Evolutionary conservation across 2,888 invertebrate genomes (phyloP), one percentile per base, ranked within the genome.

Genomic region (Lucinisca nassula): DNA sequence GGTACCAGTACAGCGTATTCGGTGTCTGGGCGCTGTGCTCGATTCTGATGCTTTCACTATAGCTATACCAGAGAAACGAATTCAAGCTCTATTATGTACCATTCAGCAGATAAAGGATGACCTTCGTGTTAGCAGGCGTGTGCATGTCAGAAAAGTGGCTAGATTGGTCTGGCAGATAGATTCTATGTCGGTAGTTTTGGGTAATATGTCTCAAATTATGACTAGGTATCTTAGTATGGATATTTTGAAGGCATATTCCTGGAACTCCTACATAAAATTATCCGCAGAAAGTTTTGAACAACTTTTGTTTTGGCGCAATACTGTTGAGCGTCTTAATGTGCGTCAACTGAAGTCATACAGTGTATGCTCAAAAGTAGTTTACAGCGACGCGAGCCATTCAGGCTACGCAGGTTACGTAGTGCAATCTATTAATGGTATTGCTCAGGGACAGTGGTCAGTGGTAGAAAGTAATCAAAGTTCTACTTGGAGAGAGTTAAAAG

Each of bases 101-200:
- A n/a, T 51, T 10, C n/a, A 35, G 17, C 67, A 73, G 24, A 73
- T 73, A 35, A 17, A 10, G 21, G 17, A 24, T 3, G 45, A 84
- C 37, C 14, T 72, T 1, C 78, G 73, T 45, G 21, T 1, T 4
- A 75, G 79, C 30, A 80, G 79, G 35, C 24, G 82, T 17, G 82
- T 88, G n/a, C 72, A 38, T 12, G 84, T 84, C 0, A 78, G 77
- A 61, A 79, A 40, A 49, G 35, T 84, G 1, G 87, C 87, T n/a
- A 85, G 82, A 76, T 58, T 84, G 21, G 85, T 85, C 1, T 84
- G 84, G n/a, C 82, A 88, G 67, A 32, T 87, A 0, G 80, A 87
- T 72, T 87, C 84, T 21, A 79, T 84, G 84, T 38, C 61, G 4
- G 51, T 89, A 14, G 89, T 89, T 24, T 38, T 89, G 17, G 83